phyloP scores from a whole-genome alignment of 92 coral and sea anemone species.

The Epizoanthus stellaris region DNA sequence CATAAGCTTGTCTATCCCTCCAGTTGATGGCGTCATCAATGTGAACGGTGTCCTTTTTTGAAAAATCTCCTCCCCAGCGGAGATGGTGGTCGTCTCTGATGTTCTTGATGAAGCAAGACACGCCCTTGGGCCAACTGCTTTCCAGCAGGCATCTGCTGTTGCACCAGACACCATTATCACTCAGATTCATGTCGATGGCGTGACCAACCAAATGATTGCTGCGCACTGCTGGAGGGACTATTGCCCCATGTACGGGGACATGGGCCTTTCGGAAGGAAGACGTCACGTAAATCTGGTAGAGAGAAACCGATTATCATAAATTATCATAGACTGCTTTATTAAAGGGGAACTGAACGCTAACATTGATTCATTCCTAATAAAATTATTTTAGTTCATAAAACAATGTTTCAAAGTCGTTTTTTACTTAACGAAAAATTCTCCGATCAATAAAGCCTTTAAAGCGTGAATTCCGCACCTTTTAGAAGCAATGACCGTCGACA shows the following conservation, averaged over 20 bases:
- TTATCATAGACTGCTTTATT: too few species aligned
- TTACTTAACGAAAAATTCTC: too few species aligned
- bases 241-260: background rate
- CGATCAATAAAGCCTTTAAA: too few species aligned
- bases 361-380: too few species aligned
- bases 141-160: slow-evolving; percentile 16
- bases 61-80: slow-evolving; percentile 79
- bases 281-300: slow-evolving; percentile 27
- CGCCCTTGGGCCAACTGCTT: slow-evolving; percentile 3
- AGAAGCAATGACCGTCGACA: too few species aligned
- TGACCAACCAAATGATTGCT: slow-evolving; percentile 72
- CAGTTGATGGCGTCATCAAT: slow-evolving; percentile 62
- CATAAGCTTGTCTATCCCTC: slow-evolving; percentile 15
- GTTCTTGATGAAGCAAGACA: slow-evolving; percentile 53
- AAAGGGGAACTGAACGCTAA: too few species aligned
- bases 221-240: slow-evolving; percentile 37
- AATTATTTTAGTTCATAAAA: too few species aligned
- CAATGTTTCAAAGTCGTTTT: too few species aligned
- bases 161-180: background rate
- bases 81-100: slow-evolving; percentile 44
- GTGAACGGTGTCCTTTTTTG: slow-evolving; percentile 45
- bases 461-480: too few species aligned
- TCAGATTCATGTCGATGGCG: slow-evolving; percentile 61
- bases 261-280: slow-evolving; percentile 1
- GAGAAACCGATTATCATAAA: too few species aligned